Conservation (phyloP, 1,140 invertebrate species). For the Drosophila cardini region DNA sequence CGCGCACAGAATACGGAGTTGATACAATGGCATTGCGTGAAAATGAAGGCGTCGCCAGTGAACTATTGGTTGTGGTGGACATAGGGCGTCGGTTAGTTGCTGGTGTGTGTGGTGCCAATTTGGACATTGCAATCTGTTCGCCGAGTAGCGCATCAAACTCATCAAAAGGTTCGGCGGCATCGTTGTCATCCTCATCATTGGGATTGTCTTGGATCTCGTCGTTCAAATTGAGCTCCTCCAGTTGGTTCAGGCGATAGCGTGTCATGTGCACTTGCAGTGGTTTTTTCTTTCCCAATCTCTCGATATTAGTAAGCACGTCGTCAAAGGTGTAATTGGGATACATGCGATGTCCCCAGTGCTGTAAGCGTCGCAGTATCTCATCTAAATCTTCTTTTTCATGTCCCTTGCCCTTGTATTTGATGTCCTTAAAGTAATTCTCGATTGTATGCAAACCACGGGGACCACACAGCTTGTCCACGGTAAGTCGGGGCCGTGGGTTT, state of each 20-base stretch:
- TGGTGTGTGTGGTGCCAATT: slow-evolving; percentile 68
- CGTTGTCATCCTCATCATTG: slow-evolving; percentile 69
- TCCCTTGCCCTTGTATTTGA: slow-evolving; percentile 93
- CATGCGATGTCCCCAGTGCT: slow-evolving; percentile 96
- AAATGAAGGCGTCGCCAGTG: slow-evolving; percentile 73
- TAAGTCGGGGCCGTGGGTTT: slow-evolving; percentile 90
- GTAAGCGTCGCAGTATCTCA: slow-evolving; percentile 91
- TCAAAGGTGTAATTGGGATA: slow-evolving; percentile 95
- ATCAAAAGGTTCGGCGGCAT: slow-evolving; percentile 82
- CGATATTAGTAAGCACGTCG: slow-evolving; percentile 92
- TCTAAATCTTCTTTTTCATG: slow-evolving; percentile 94
- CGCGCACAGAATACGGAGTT: slow-evolving; percentile 65
- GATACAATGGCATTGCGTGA: slow-evolving; percentile 67
- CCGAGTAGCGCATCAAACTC: slow-evolving; percentile 86
- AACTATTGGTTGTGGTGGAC: slow-evolving; percentile 40
- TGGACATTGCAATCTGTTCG: slow-evolving; percentile 85
- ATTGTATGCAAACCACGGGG: slow-evolving; percentile 92
- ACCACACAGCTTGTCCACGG: slow-evolving; percentile 89
- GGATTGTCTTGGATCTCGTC: slow-evolving; percentile 55
- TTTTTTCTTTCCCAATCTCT: slow-evolving; percentile 91
- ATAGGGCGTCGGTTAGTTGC: slow-evolving; percentile 32
- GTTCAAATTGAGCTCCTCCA: slow-evolving; percentile 70
- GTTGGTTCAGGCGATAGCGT: slow-evolving; percentile 88
- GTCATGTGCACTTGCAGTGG: slow-evolving; percentile 87
- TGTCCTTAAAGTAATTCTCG: slow-evolving; percentile 91